Percentiles rank a stretch among this genome's conserved stretches.
phyloP scores from a whole-genome alignment of 2,888 invertebrate genomes.

The Ecliptopera silaceata region DNA sequence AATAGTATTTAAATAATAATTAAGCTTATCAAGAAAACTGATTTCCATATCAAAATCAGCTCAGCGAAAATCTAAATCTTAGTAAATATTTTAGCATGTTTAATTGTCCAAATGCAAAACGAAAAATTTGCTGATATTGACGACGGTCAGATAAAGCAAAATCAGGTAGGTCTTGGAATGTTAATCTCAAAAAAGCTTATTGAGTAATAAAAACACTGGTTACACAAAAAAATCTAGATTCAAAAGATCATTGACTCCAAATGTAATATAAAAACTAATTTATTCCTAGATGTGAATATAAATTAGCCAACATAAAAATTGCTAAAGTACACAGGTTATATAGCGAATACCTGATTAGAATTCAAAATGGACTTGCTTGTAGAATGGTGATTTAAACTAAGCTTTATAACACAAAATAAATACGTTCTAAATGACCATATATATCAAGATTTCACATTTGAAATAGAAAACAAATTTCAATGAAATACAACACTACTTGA shows the following conservation, averaged over 20 bases:
- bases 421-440: neutral
- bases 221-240: conserved; percentile 29
- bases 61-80: neutral
- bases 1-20: no score
- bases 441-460: neutral
- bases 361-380: conserved; percentile 15
- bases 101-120: conserved; percentile 7
- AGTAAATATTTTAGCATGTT: conserved; percentile 10
- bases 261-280: conserved; percentile 29
- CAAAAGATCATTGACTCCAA: conserved; percentile 31
- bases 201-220: conserved; percentile 20
- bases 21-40: neutral
- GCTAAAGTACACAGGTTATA: conserved; percentile 26
- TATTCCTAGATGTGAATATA: conserved; percentile 33
- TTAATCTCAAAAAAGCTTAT: conserved; percentile 18
- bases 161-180: conserved; percentile 14
- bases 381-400: conserved; percentile 6
- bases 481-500: neutral
- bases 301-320: conserved; percentile 32
- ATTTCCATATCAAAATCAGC: neutral
- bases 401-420: conserved; percentile 8
- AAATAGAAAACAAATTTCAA: neutral
- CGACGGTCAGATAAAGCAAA: conserved; percentile 10
- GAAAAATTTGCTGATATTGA: conserved; percentile 3
- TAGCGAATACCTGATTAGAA: conserved; percentile 20